Evolutionary conservation across 2,113 vertebrate genomes (phyloP), one percentile per base, ranked within the genome.

Genomic region (Centropristis striata): DNA sequence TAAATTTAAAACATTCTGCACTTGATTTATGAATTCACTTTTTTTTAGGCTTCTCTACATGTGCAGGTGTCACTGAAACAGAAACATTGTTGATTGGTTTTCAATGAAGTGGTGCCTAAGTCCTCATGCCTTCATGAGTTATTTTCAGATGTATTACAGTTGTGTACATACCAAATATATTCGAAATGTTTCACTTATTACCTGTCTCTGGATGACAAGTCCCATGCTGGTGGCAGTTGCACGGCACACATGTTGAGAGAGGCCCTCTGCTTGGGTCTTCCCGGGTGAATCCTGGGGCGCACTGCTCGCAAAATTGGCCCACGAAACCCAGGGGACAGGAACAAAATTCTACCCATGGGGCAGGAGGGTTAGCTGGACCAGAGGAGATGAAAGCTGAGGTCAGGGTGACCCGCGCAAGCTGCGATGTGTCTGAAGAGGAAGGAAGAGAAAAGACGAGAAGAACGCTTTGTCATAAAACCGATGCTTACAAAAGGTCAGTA

Each of bases 321-420:
- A 16, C 2, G 23, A 96, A 97, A 4, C 96, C 97, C 0, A 0
- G 36, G 6, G 96, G 98, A 79, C 98, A 99, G 0, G 83, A 70
- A 55, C 98, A 99, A 2, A 87, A 82, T 81, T 99, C 98, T 67
- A 99, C 97, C 98, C 98, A 98, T 4, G 81, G 74, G 0, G 95
- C 97, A 1, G 51, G 70, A 2, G 58, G 59, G 75, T 15, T 0
- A 83, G 93, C 8, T 2, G 61, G 0, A 42, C 8, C 8, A 74
- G 91, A 0, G 12, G 83, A 25, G 93, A 7, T 85, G 36, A 4
- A 81, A n/a, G 98, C 96, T 0, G 97, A 97, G 0, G 47, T 86
- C 78, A 99, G 93, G 78, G 41, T 94, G 21, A 98, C 96, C 42
- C 90, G 36, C 0, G 87, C 91, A 5, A 99, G 94, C 88, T 94